Evolutionary conservation across 2,888 invertebrate genomes (phyloP).

Genomic region (Melinaea menophilus): DNA sequence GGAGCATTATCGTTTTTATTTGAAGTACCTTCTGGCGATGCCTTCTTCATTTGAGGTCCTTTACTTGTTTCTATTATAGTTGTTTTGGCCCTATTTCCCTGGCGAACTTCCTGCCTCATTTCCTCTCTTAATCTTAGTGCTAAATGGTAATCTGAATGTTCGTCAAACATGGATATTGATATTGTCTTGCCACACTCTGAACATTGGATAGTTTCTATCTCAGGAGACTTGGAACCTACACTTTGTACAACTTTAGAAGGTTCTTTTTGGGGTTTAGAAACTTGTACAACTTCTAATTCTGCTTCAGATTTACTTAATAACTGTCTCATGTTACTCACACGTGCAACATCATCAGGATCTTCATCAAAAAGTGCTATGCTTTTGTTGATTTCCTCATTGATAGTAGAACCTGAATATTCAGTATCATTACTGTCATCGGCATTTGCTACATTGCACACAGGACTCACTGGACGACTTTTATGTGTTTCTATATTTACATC

Average conservation of each 20-base stretch:
- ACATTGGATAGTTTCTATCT: conserved; percentile 66
- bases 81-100: conserved; percentile 36
- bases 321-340: conserved; percentile 57
- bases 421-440: conserved; percentile 65
- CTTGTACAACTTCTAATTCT: conserved; percentile 30
- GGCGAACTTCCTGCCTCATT: conserved; percentile 57
- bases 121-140: conserved; percentile 82
- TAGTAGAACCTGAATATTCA: conserved; percentile 65
- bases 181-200: conserved; percentile 81
- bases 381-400: conserved; percentile 69
- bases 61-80: conserved; percentile 35
- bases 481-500: conserved; percentile 16
- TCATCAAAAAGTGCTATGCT: conserved; percentile 68
- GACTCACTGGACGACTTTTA: conserved; percentile 41
- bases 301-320: conserved; percentile 47
- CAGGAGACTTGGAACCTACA: conserved; percentile 2
- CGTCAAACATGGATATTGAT: conserved; percentile 74
- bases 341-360: conserved; percentile 50
- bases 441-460: conserved; percentile 48
- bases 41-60: conserved; percentile 34
- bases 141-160: conserved; percentile 86
- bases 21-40: conserved; percentile 22
- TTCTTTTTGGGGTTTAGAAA: conserved; percentile 12
- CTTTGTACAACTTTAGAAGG: conserved; percentile 22
- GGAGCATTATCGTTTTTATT: conserved; percentile 46